Evolutionary conservation across 53 echinoderm and acorn worm species (phyloP), one percentile per base, ranked within the genome.

Genomic region (Astropecten irregularis): DNA sequence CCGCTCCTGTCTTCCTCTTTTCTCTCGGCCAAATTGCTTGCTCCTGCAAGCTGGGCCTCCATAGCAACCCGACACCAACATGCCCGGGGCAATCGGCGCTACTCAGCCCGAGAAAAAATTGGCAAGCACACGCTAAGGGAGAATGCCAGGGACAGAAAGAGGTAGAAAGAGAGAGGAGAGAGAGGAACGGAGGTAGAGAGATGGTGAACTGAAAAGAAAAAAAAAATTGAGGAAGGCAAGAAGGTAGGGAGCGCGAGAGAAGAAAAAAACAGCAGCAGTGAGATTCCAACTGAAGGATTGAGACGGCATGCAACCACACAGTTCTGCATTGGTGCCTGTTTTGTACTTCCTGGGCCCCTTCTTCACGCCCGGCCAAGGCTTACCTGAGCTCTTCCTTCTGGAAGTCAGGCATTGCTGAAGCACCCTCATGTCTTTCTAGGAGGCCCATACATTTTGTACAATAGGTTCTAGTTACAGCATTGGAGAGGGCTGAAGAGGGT

Each of bases 371-470:
- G 72, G 37, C 74, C 74, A 56, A 74, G 57, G 74, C 55, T 55
- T 74, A 37, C 56, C 74, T 74, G 55, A 74, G 74, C 77, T 77
- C 55, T 59, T 77, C 60, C 55, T 77, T 40, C 77, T 77, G 74
- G 85, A 85, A 85, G 74, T 74, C 63, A 66, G 57, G 64, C 85
- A 85, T 85, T 40, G 9, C 47, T 77, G 60, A 77, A 77, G 77
- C 42, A 60, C 77, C 66, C 74, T 64, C 40, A 40, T 63, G 65
- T 52, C 38, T 53, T 66, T 85, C 85, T 85, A 34, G 42, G 63
- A 73, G 74, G 51, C 73, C 85, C 85, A 85, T 85, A 52, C 85
- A 85, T 85, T 85, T 85, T 73, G 52, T 74, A 85, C 85, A 85
- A 85, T 49, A 73, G 85, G 85, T 85, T 85, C 65, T 73, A 66